Evolutionary conservation across 2,888 invertebrate species (phyloP).

Genomic region (Rotaria sp.): DNA sequence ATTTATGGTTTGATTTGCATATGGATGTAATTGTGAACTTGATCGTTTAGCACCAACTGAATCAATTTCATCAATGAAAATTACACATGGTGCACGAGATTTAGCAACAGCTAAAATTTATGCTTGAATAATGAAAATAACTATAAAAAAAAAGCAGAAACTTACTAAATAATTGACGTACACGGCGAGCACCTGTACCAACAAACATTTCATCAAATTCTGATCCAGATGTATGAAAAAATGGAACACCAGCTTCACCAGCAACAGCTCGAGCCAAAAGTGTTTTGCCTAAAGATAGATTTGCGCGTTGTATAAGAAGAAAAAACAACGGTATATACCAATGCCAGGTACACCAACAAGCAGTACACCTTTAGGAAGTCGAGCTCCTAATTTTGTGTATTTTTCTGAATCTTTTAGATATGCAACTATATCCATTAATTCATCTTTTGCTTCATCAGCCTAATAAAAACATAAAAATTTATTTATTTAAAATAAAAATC

Average conservation of each 20-base stretch:
- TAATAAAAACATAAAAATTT: neutral
- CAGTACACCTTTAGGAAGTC: conserved; percentile 74
- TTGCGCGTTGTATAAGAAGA: neutral
- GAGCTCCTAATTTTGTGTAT: conserved; percentile 82
- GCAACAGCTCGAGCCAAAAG: conserved; percentile 89
- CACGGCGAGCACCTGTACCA: conserved; percentile 87
- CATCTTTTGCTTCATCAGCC: conserved; percentile 85
- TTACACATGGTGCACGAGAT: conserved; percentile 85
- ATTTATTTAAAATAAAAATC: neutral
- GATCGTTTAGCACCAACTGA: conserved; percentile 93
- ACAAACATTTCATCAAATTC: conserved; percentile 98
- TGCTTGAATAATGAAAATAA: no score
- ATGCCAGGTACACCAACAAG: neutral
- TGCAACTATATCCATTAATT: conserved; percentile 87
- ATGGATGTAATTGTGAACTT: conserved; percentile 88
- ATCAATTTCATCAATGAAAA: conserved; percentile 99
- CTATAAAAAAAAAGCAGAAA: neutral
- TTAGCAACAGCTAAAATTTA: conserved; percentile 73
- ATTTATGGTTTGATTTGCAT: conserved; percentile 98
- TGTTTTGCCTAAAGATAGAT: conserved; percentile 67
- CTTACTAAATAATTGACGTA: conserved; percentile 73
- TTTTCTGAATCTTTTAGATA: conserved; percentile 88
- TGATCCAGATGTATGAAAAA: conserved; percentile 95
- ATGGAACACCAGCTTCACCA: conserved; percentile 93
- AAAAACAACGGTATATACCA: neutral